Evolutionary conservation across 2,113 vertebrate species (phyloP).

Genomic region (Rhinoderma darwinii): DNA sequence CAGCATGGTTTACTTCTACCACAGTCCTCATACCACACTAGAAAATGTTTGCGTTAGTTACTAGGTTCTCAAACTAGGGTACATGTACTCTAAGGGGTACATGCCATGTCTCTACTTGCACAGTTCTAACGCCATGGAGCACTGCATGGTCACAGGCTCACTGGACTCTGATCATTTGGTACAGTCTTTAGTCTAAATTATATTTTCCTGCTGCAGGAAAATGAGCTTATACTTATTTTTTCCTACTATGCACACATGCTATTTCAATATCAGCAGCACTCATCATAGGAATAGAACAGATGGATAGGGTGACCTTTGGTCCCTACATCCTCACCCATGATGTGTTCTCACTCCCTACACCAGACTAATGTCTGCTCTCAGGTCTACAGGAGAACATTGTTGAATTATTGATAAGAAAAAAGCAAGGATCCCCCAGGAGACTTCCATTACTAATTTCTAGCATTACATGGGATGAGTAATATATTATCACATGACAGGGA

Average conservation of each 20-base stretch:
- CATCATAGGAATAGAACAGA: not conserved
- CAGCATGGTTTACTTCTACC: not conserved
- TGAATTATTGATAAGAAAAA: conserved; percentile 55
- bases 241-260: not conserved
- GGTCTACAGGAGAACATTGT: not conserved
- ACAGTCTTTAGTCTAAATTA: not conserved
- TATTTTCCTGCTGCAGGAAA: not conserved
- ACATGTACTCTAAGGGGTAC: too few species aligned
- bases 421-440: conserved; percentile 19
- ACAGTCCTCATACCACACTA: not conserved
- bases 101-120: too few species aligned
- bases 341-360: not conserved
- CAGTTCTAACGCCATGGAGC: too few species aligned
- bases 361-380: conserved; percentile 2
- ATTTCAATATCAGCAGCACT: not conserved
- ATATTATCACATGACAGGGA: conserved; percentile 19
- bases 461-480: conserved; percentile 28
- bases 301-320: not conserved
- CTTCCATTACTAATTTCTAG: conserved; percentile 32
- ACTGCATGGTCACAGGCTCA: not conserved
- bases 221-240: not conserved
- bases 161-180: not conserved
- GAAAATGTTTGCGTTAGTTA: not conserved
- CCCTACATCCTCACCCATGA: conserved; percentile 1
- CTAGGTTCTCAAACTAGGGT: too few species aligned